phyloP scores from a whole-genome alignment of 1,140 invertebrate genomes.

The Pseudoatta argentina region DNA sequence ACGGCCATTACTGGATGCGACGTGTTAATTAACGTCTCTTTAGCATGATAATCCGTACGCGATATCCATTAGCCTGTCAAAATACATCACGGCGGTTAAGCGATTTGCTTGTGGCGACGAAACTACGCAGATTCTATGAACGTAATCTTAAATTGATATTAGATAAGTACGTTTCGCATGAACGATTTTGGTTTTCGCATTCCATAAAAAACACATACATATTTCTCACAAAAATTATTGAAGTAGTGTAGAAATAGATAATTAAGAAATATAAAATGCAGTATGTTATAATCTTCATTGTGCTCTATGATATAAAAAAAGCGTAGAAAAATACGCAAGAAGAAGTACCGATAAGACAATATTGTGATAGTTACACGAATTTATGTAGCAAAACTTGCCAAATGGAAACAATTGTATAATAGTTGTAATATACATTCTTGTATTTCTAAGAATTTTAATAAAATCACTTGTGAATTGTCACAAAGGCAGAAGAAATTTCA shows the following conservation, averaged over 20 bases:
- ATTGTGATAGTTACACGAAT: neutral
- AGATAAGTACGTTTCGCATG: neutral
- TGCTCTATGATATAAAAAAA: neutral
- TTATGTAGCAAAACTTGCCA: neutral
- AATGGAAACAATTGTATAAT: neutral
- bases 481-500: slow-evolving; percentile 31
- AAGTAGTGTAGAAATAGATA: neutral
- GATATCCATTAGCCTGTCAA: slow-evolving; percentile 80
- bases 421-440: neutral
- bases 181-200: neutral
- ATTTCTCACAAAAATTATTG: neutral
- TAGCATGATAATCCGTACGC: slow-evolving; percentile 79
- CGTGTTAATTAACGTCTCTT: slow-evolving; percentile 80
- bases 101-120: slow-evolving; percentile 69
- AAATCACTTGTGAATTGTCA: slow-evolving; percentile 37
- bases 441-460: neutral
- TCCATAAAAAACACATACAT: too few relatives aligned
- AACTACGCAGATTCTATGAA: slow-evolving; percentile 47
- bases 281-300: neutral
- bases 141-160: slow-evolving; percentile 31
- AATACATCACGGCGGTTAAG: slow-evolving; percentile 72
- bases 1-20: slow-evolving; percentile 74
- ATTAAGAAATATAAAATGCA: neutral
- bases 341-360: neutral
- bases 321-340: neutral